Base-by-base conservation (phyloP, 2,888 invertebrate genomes). In the Cephonodes hylas region DNA sequence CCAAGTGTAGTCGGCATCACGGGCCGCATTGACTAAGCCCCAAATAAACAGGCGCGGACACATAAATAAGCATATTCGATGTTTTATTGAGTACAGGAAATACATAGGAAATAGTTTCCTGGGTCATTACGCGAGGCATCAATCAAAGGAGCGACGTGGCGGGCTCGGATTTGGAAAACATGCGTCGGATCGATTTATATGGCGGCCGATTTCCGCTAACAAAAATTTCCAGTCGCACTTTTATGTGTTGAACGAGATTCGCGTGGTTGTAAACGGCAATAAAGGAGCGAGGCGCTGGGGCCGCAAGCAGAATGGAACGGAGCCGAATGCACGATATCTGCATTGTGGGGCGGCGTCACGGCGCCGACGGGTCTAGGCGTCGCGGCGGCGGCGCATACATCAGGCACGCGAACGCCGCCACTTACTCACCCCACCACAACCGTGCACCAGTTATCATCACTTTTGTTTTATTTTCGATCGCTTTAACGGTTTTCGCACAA, bases 71-170 rank as follows among this genome's bases (percentile, higher is more conserved):
- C 89, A 89, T 88, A 88, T 89, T 91, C 82, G 86, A 89, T 87
- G 89, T 89, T 91, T 91, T 89, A 91, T 91, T 89, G 89, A 91
- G 89, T 90, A 80, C 81, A 88, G 91, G 92, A 91, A 91, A 91
- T 88, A 86, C 84, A 85, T 81, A 88, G 91, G 91, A 91, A 92
- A 91, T 89, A 89, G 89, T 90, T 91, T 87, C 86, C 83, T 86
- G 88, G 81, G 83, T 91, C 89, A 91, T 91, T 91, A 91, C 86
- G 82, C 79, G 74, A 76, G 79, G 78, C 89, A 92, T 92, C 91
- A 89, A 92, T 91, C 92, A 91, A 86, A 83, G 81, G 79, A 77
- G 77, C 79, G 74, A 75, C 75, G 76, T 75, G 72, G 75, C 70
- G 71, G 38, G 75, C 74, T 77, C 76, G 77, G 80, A 80, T 84